Base-by-base conservation (phyloP, 2,888 invertebrate species). In the Oxyteleia sp. region DNA sequence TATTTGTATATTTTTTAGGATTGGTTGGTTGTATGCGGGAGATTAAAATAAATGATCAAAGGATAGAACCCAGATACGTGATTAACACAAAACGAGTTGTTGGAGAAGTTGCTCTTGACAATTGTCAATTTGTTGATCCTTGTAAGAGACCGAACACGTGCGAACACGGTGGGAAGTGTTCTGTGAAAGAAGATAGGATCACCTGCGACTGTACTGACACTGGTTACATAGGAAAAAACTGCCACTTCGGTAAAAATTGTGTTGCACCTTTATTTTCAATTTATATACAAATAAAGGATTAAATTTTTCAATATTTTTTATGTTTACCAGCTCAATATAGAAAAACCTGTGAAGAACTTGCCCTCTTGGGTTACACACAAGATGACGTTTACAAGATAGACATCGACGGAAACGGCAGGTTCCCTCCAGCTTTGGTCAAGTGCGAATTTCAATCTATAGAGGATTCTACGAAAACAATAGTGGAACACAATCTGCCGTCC, bases 331-430 rank as follows among this genome's bases (percentile, higher is more conserved):
- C 98, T 0, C 96, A 97, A 76, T 98, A 97, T 91, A 95, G 98
- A 85, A 97, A 98, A 91, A 98, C 98, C 0, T 99, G 98, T 92
- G 98, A 98, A 93, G 98, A 98, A 90, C 92, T 98, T 74, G 98
- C 98, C 0, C 94, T 98, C 5, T 94, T 98, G 13, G 98, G 98
- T 0, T 97, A 97, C 89, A 97, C 97, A 0, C 96, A 97, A 87
- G 97, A 98, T 38, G 98, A 98, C 87, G 98, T 98, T 0, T 98
- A 98, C 92, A 95, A 97, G 51, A 98, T 98, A 88, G 98, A 99
- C 91, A 98, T 98, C 66, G 98, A 99, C 91, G 98, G 98, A 0
- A 98, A 98, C 91, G 98, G 98, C 0, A 96, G 97, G 75, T 97
- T 98, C 90, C 98, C 98, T 2, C 98, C 98, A 0, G 97, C 98